Evolutionary conservation across 2,888 invertebrate species (phyloP), one percentile per base, ranked within the genome.

Genomic region (Caenorhabditis becei): DNA sequence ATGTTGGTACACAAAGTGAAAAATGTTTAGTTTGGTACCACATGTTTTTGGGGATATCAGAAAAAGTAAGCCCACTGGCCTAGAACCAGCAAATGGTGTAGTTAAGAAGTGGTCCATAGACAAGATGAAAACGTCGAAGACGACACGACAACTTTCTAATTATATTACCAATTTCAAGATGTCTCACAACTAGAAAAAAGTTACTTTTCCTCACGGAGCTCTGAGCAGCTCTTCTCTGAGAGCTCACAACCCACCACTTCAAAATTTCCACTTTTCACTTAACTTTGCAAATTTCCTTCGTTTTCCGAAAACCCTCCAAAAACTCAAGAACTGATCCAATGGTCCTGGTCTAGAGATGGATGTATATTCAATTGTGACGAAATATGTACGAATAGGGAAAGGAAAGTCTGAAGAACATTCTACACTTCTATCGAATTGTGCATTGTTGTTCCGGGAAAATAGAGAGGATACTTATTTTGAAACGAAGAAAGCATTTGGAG

Each of bases 51-150:
- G 1, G 32, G 26, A 44, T 44, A n/a, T 26, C n/a, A 56, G 44
- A 47, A 47, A 61, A 56, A 20, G 35, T 41, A n/a, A n/a, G n/a
- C n/a, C n/a, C n/a, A n/a, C n/a, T n/a, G n/a, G 35, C 35, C 35
- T 8, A 10, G 7, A 35, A 5, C 35, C 35, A 8, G 7, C 35
- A 35, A 61, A 63, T 63, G 62, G 72, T 72, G 53, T 53, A 66
- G 65, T 41, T 26, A 65, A 47, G 51, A 51, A 51, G 41, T n/a
- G 58, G 58, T 26, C 41, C 65, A 49, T n/a, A 35, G 32, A 74
- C 65, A 65, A 74, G 58, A 74, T 74, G 74, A 74, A 74, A 74
- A 74, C 74, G 74, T 51, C 49, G 44, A 74, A 24, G 74, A 74
- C 65, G 58, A 51, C 74, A 41, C 10, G 14, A 41, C 41, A 14